Evolutionary conservation across 2,888 invertebrate genomes (phyloP), one percentile per base, ranked within the genome.

Genomic region (Neelides folsomi): DNA sequence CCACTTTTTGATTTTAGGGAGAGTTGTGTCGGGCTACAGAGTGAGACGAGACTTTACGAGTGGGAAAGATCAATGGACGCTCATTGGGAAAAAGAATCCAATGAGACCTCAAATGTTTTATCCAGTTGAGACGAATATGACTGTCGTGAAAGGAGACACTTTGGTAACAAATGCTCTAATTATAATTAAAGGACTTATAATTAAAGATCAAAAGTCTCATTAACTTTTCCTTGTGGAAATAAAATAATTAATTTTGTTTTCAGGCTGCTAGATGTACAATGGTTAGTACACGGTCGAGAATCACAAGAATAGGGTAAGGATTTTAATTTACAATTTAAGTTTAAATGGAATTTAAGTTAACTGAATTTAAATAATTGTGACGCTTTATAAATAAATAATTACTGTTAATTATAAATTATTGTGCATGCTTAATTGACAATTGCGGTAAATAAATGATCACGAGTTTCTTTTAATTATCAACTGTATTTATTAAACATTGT

Each of bases 71-170:
- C 70, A 77, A 12, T 94, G 93, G 94, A 77, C 77, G 6, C 72
- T 87, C 51, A 73, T 94, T 47, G 94, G 94, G 27, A 86, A 86
- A 72, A 64, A 60, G 47, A 59, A 45, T 72, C 94, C 94, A 0
- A 76, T 87, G 64, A 78, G 83, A 13, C 89, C 94, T 0, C 87
- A 94, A 73, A 93, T 93, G 92, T 94, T 94, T 74, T 94, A 93
- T 71, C 86, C 87, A 0, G 79, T 87, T 1, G 73, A 73, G 36
- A 67, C 71, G 48, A 76, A 78, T 63, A 71, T 71, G 1, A 73
- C 78, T 0, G 80, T 90, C 39, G 63, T 67, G 1, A 71, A 72
- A 49, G 83, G 84, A 1, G 90, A 93, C 69, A 76, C 77, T 52
- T 67, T 93, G 56, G 76, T 75, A 67, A 66, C 71, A 66, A 47